Evolutionary conservation across 1,140 invertebrate species (phyloP).

Genomic region (Cotesia chilonis): DNA sequence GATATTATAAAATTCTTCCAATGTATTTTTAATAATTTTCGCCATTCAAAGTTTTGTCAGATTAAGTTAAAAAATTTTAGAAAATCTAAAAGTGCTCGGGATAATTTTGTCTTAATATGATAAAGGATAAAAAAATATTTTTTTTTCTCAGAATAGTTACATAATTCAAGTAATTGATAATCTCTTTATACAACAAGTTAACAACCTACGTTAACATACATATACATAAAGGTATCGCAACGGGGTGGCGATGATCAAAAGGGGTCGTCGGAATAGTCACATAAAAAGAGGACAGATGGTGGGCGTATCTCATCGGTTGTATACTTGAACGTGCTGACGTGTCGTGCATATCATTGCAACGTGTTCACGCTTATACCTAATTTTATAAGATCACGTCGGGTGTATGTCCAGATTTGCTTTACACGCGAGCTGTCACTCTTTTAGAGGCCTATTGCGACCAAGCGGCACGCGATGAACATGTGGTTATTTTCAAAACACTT

Average conservation of each 20-base stretch:
- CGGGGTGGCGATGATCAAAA: conserved; percentile 31
- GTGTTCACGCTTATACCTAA: conserved; percentile 32
- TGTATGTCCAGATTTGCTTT: conserved; percentile 19
- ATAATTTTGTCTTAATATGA: neutral
- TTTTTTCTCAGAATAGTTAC: too few relatives aligned
- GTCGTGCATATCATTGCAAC: conserved; percentile 44
- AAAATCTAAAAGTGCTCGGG: neutral
- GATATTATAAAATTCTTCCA: too few relatives aligned
- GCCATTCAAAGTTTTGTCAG: too few relatives aligned
- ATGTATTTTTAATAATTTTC: too few relatives aligned
- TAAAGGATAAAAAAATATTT: too few relatives aligned
- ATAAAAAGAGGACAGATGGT: conserved; percentile 51
- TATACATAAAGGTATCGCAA: conserved; percentile 13
- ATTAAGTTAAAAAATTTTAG: neutral
- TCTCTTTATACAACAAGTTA: neutral
- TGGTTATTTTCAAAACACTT: conserved; percentile 8
- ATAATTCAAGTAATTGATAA: neutral
- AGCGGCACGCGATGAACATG: conserved; percentile 13
- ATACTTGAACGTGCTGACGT: conserved; percentile 34
- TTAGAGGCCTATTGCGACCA: neutral
- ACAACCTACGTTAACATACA: neutral
- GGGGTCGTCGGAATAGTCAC: conserved; percentile 32
- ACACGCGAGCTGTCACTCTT: conserved; percentile 23
- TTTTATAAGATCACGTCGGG: conserved; percentile 20
- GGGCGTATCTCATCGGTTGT: conserved; percentile 45